Evolutionary conservation across 2,888 invertebrate species (phyloP), one percentile per base, ranked within the genome.

Genomic region (Galerucella nymphaeae): DNA sequence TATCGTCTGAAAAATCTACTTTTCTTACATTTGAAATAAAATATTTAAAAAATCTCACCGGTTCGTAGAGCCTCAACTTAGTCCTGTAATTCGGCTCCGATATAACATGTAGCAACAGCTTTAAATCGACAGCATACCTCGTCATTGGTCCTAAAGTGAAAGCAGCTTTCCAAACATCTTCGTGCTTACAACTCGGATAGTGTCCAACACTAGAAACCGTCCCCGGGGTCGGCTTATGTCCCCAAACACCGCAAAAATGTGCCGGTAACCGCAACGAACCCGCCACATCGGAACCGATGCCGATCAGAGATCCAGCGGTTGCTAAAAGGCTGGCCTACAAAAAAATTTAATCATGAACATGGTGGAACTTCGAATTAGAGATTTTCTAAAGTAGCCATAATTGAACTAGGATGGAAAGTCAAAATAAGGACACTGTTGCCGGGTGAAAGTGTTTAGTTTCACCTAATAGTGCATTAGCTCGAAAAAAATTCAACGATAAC

Each of bases 201-300:
- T 94, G 94, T 0, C 93, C 94, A 80, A 89, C 87, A 72, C 89
- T 87, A 1, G 93, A 91, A 3, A 93, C 87, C 5, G 90, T 88
- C 78, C 90, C 90, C 1, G 93, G 92, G 2, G 79, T 77, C 0
- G 96, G 94, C 83, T 96, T 97, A 84, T 97, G 96, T n/a, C 97
- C 97, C 87, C 93, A 97, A 70, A 97, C 91, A 23, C 97, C 97
- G 82, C 94, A 96, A 85, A 95, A 97, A 90, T 94, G 93, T 1
- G 96, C 92, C 0, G 97, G 97, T 81, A 97, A 89, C 64, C 97
- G 89, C 14, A 96, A 91, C 3, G 96, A 96, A 0, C 97, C 97
- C 0, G 94, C 96, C 66, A 97, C 93, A 84, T 98, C 97, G 1
- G 96, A 96, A 0, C 94, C 95, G 14, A 97, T 88, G 10, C 96